phyloP scores from a whole-genome alignment of 2,888 invertebrate genomes.

The Drosophila hamatofila region DNA sequence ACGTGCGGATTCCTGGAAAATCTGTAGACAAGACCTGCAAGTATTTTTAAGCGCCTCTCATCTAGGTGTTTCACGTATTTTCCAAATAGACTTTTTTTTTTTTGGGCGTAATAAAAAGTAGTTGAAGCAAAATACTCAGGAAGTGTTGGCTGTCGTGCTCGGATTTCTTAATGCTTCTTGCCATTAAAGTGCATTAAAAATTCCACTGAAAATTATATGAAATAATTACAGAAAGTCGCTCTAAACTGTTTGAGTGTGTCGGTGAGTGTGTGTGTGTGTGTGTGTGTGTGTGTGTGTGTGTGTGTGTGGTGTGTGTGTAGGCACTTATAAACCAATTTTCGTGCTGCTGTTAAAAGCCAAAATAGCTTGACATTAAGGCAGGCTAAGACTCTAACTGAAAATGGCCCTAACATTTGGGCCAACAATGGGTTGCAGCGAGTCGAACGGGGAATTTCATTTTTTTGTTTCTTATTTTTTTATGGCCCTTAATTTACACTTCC shows the following conservation, averaged over 20 bases:
- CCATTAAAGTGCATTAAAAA: slow-evolving; percentile 66
- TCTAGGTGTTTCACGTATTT: slow-evolving; percentile 15
- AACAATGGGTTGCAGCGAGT: slow-evolving; percentile 34
- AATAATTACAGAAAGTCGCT: slow-evolving; percentile 56
- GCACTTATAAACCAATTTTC: slow-evolving; percentile 71
- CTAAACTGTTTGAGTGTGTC: slow-evolving; percentile 5
- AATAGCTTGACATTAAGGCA: slow-evolving; percentile 68
- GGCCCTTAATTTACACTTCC: slow-evolving; percentile 79
- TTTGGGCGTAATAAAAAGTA: slow-evolving; percentile 8
- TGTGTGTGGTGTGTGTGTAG: slow-evolving; percentile 30
- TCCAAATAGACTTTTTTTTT: neutral
- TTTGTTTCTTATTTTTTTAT: slow-evolving; percentile 56
- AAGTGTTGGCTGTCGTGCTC: slow-evolving; percentile 58
- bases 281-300: slow-evolving; percentile 27
- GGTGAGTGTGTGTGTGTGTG: slow-evolving; percentile 15
- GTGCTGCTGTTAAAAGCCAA: slow-evolving; percentile 75
- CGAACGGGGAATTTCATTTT: slow-evolving; percentile 4
- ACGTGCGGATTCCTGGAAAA: slow-evolving; percentile 50
- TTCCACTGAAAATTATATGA: slow-evolving; percentile 46
- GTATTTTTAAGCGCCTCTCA: slow-evolving; percentile 12
- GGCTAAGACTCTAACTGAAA: slow-evolving; percentile 47
- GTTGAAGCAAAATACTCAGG: slow-evolving; percentile 25
- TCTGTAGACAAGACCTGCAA: slow-evolving; percentile 20
- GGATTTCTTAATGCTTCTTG: slow-evolving; percentile 58
- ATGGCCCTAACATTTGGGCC: slow-evolving; percentile 52